Conservation (phyloP, 2,113 vertebrate species). For the Cyprinodon variegatus region DNA sequence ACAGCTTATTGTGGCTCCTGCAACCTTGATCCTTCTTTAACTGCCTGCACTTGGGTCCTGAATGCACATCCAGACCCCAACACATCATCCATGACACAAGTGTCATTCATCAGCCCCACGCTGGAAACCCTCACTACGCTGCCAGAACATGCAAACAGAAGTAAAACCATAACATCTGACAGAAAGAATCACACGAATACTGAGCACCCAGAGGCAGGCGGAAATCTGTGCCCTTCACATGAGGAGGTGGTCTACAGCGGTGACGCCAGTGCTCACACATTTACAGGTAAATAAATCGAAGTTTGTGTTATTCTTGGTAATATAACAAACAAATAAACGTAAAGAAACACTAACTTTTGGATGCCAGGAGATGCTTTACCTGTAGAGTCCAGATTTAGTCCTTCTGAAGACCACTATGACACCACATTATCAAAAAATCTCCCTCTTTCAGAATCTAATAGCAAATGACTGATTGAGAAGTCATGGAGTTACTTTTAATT, state of each 20-base stretch:
- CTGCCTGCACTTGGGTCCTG: slow-evolving; percentile 78
- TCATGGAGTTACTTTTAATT: too few relatives aligned
- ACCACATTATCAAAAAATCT: too few relatives aligned
- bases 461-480: too few relatives aligned
- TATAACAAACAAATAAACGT: too few relatives aligned
- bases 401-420: too few relatives aligned
- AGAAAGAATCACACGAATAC: slow-evolving; percentile 2
- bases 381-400: too few relatives aligned
- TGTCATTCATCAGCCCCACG: slow-evolving; percentile 16
- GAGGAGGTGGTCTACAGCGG: slow-evolving; percentile 84
- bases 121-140: not conserved
- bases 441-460: too few relatives aligned
- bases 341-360: too few relatives aligned
- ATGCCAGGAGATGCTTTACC: too few relatives aligned
- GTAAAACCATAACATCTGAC: slow-evolving; percentile 29
- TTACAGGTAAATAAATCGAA: slow-evolving; percentile 80
- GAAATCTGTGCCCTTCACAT: slow-evolving; percentile 73
- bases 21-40: slow-evolving; percentile 81
- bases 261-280: slow-evolving; percentile 72
- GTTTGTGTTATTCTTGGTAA: slow-evolving; percentile 1
- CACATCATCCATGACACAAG: slow-evolving; percentile 7
- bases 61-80: slow-evolving; percentile 20
- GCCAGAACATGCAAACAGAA: slow-evolving; percentile 17
- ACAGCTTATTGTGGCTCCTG: slow-evolving; percentile 85
- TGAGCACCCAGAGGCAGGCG: not conserved